phyloP scores from a whole-genome alignment of 2,113 vertebrate species.

The Chrysochloris asiatica region DNA sequence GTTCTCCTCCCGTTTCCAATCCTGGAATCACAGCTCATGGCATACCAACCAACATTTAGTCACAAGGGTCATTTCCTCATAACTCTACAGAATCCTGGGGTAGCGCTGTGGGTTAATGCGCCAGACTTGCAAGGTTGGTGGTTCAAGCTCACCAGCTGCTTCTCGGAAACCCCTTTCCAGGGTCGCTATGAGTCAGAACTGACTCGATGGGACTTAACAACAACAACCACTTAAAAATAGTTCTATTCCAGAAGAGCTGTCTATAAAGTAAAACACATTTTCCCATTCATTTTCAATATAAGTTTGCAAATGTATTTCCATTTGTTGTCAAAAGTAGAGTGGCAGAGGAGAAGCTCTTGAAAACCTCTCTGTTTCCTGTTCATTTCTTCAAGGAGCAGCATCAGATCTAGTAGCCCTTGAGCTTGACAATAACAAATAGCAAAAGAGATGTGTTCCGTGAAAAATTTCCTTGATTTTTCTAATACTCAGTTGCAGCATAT shows the following conservation, averaged over 20 bases:
- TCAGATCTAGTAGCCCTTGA: not conserved
- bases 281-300: slow-evolving; percentile 19
- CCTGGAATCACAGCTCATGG: slow-evolving; percentile 33
- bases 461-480: slow-evolving; percentile 8
- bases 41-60: slow-evolving; percentile 40
- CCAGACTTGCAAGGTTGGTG: too few relatives aligned
- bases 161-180: too few relatives aligned
- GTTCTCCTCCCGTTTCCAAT: slow-evolving; percentile 18
- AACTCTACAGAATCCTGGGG: too few relatives aligned
- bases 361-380: not conserved
- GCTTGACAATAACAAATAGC: not conserved
- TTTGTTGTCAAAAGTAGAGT: slow-evolving; percentile 18
- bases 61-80: slow-evolving; percentile 41
- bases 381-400: not conserved
- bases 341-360: not conserved
- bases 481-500: not conserved
- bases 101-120: too few relatives aligned
- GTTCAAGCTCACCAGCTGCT: too few relatives aligned
- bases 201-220: too few relatives aligned
- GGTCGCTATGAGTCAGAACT: too few relatives aligned
- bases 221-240: slow-evolving; percentile 36
- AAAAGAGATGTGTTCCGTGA: not conserved
- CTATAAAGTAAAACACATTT: slow-evolving; percentile 44
- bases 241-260: slow-evolving; percentile 24
- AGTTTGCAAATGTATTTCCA: slow-evolving; percentile 26